Evolutionary conservation across 2,113 vertebrate genomes (phyloP).

Genomic region (Apodemus sylvaticus): DNA sequence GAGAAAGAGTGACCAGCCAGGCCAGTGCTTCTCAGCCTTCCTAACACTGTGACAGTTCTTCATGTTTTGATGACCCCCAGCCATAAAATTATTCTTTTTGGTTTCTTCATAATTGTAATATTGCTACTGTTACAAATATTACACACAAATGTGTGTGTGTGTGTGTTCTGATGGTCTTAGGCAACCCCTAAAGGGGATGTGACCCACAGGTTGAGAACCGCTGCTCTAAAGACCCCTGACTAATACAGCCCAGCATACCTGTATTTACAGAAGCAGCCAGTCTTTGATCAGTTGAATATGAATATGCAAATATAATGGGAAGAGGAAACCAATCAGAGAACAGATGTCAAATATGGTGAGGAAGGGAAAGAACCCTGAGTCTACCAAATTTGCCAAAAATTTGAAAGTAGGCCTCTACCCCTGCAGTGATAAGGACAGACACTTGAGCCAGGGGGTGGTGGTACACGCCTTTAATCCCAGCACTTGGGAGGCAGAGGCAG

Average conservation of each 20-base stretch:
- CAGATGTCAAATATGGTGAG: background rate
- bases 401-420: background rate
- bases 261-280: background rate
- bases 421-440: background rate
- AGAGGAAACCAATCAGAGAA: background rate
- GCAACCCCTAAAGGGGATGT: background rate
- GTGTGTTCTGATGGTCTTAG: background rate
- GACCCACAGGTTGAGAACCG: background rate
- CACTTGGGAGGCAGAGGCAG: no score
- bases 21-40: background rate
- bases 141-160: background rate
- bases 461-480: no score
- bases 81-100: background rate
- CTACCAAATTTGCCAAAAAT: background rate
- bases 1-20: background rate
- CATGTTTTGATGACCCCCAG: background rate
- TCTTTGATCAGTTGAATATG: background rate
- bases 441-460: no score
- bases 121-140: background rate
- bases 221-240: background rate
- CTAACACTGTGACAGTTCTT: background rate
- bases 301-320: background rate
- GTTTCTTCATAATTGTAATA: background rate
- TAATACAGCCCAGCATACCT: background rate
- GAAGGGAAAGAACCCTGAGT: background rate